phyloP scores from a whole-genome alignment of 2,888 invertebrate genomes.

The Sphaerophoria taeniata region DNA sequence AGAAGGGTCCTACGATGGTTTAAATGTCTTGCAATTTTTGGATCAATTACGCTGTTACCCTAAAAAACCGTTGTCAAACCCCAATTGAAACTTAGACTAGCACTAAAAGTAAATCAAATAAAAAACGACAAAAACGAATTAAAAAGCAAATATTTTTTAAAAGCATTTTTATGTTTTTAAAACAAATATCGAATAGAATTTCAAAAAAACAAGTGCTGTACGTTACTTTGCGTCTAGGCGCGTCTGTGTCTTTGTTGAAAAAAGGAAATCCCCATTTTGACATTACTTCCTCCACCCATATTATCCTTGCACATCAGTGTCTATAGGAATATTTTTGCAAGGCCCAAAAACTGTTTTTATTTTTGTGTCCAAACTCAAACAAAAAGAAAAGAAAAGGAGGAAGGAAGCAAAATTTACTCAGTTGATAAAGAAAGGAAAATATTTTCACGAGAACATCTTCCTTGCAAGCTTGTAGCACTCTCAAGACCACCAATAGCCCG shows the following conservation, averaged over 20 bases:
- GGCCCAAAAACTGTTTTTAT: conserved; percentile 30
- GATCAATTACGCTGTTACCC: too few species aligned
- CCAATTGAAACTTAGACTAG: too few species aligned
- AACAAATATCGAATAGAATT: conserved; percentile 73
- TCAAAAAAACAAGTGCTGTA: conserved; percentile 41
- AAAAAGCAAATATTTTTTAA: conserved; percentile 54
- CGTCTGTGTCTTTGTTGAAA: not conserved
- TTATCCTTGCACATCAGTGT: conserved; percentile 33
- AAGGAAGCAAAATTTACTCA: conserved; percentile 35
- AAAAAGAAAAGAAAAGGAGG: conserved; percentile 22
- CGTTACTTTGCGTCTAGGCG: conserved; percentile 57
- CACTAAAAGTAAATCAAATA: too few species aligned
- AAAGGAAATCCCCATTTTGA: conserved; percentile 36
- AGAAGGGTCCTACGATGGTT: too few species aligned
- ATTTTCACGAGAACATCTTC: conserved; percentile 59
- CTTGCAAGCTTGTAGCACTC: not conserved
- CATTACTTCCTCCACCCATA: conserved; percentile 32
- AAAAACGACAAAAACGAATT: too few species aligned
- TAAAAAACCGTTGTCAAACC: too few species aligned
- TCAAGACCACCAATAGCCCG: too few species aligned
- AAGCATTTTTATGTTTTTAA: conserved; percentile 73
- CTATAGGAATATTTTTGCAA: conserved; percentile 43
- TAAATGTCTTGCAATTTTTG: too few species aligned
- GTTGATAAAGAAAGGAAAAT: conserved; percentile 64
- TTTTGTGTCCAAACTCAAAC: not conserved